These are phyloP conservation scores for Lepidochitona cinerea DNA, from an alignment of 2,888 invertebrate species.

Conservation along the genomic window DNA sequence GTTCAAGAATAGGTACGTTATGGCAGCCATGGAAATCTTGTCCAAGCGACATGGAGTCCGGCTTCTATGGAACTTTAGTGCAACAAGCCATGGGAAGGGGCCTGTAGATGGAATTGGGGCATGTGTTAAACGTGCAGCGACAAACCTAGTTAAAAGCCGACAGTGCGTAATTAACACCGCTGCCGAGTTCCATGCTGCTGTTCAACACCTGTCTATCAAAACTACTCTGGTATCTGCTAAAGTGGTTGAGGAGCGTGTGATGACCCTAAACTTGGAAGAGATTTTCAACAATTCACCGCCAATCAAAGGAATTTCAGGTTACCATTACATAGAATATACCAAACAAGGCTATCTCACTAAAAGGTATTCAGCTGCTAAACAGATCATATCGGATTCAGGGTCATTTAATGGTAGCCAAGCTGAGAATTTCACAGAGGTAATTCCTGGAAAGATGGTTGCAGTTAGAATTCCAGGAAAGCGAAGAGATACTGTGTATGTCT, in stretches of 20 bases:
- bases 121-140: conserved; percentile 1
- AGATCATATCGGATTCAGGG: too few relatives aligned
- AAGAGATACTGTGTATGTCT: not conserved
- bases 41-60: not conserved
- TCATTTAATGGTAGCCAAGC: not conserved
- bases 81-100: conserved; percentile 19
- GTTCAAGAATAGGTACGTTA: conserved; percentile 15
- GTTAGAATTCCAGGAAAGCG: not conserved
- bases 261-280: not conserved
- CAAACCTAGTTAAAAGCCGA: not conserved
- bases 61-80: conserved; percentile 18
- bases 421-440: not conserved
- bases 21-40: not conserved
- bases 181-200: not conserved
- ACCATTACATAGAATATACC: not conserved
- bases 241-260: not conserved
- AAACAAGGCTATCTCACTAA: not conserved
- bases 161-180: not conserved
- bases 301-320: not conserved
- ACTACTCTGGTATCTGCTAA: not conserved
- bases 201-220: not conserved
- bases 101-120: conserved; percentile 19
- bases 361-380: not conserved
- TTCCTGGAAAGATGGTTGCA: conserved; percentile 2
- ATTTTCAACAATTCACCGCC: not conserved